These are phyloP conservation scores for Enteromius thamalakanensis DNA, from an alignment of 2,797 vertebrate genomes.

Conservation along the genomic window DNA sequence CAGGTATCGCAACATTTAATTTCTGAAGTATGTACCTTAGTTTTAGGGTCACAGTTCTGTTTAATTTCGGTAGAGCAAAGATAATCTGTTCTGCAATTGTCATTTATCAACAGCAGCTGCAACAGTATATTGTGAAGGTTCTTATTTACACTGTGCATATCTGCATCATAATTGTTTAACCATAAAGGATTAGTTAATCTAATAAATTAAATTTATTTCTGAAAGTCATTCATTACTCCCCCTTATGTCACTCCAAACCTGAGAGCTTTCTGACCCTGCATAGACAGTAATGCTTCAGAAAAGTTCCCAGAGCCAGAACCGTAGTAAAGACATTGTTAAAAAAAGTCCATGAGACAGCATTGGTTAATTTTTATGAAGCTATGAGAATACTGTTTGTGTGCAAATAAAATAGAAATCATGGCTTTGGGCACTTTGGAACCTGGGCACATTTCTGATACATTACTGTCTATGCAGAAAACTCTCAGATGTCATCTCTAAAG, in stretches of 20 bases:
- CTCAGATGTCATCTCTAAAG: background rate
- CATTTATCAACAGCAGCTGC: background rate
- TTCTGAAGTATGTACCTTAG: background rate
- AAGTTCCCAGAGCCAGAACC: background rate
- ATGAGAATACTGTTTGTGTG: too few relatives aligned
- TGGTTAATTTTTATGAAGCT: too few relatives aligned
- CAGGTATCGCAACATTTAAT: background rate
- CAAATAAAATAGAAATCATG: too few relatives aligned
- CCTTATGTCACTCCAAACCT: too few relatives aligned
- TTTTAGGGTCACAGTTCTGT: background rate
- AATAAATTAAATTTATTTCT: background rate
- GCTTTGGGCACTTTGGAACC: too few relatives aligned
- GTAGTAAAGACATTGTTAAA: background rate
- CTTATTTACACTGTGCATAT: background rate
- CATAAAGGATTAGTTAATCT: background rate
- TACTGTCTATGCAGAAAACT: background rate
- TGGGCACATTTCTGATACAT: background rate
- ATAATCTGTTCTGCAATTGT: background rate
- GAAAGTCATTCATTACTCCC: background rate
- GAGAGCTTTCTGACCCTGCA: background rate
- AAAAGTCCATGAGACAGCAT: background rate
- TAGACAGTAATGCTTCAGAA: background rate
- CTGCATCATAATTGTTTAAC: background rate
- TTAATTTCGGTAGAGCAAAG: background rate
- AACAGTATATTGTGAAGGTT: background rate